phyloP scores from a whole-genome alignment of 2,113 vertebrate genomes.

The Peucedramus taeniatus region DNA sequence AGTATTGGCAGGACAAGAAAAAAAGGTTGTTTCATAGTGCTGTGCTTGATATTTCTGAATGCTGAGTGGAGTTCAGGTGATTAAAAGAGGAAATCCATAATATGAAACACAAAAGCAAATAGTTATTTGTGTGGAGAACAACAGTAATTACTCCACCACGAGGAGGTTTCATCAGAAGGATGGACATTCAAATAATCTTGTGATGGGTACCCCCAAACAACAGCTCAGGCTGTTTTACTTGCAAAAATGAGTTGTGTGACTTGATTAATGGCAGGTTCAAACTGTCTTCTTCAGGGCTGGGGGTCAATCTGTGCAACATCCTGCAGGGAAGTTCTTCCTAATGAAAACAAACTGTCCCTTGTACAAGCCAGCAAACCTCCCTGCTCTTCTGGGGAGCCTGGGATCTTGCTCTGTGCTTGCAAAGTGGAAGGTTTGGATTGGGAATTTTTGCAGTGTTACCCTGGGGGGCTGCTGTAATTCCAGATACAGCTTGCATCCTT shows the following conservation, averaged over 20 bases:
- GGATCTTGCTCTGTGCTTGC: background rate
- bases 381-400: background rate
- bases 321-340: background rate
- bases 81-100: background rate
- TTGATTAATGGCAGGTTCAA: background rate
- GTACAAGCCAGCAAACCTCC: accelerated
- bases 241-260: background rate
- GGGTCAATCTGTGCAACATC: background rate
- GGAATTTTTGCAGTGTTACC: background rate
- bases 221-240: background rate
- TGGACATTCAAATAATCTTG: background rate
- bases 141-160: accelerated
- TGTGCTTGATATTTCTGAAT: background rate
- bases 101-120: background rate
- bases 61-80: background rate
- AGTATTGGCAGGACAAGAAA: background rate
- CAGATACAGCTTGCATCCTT: background rate
- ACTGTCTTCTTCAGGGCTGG: background rate
- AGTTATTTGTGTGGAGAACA: background rate
- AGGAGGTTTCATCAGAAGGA: background rate
- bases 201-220: background rate
- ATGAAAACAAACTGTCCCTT: background rate
- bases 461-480: background rate
- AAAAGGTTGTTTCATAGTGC: background rate
- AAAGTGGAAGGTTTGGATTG: background rate